Conservation (phyloP, 1,140 invertebrate genomes). For the Eubasilissa regina region DNA sequence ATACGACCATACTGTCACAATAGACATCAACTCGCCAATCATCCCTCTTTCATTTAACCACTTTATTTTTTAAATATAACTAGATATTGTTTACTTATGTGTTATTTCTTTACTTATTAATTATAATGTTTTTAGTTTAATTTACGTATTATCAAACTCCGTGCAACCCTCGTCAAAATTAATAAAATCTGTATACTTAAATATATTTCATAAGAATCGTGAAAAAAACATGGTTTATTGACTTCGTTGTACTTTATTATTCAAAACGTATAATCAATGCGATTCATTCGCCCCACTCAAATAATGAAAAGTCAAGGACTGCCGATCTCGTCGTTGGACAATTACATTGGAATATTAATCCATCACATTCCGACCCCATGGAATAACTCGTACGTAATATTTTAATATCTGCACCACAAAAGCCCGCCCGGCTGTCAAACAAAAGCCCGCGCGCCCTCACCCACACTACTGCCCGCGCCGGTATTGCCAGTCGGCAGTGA, state of each 20-base stretch:
- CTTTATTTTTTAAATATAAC: no score
- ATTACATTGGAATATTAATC: conserved; percentile 38
- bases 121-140: background rate
- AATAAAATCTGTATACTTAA: no score
- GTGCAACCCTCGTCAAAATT: no score
- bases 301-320: conserved; percentile 26
- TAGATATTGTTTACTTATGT: no score
- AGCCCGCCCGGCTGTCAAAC: conserved; percentile 3
- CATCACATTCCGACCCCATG: background rate
- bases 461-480: background rate
- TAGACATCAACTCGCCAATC: no score
- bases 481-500: background rate
- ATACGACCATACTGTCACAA: no score
- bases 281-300: background rate
- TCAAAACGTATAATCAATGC: background rate
- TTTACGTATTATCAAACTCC: no score
- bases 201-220: no score
- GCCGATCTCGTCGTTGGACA: conserved; percentile 17
- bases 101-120: no score
- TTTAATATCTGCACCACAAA: conserved; percentile 41
- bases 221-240: background rate
- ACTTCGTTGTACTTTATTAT: background rate
- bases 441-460: background rate
- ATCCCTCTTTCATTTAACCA: no score
- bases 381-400: conserved; percentile 20